A percentile compares a stretch with the other conserved stretches of the same genome.
These are phyloP conservation scores for Ophioninae sp. DNA, from an alignment of 2,888 invertebrate genomes.

Conservation along the genomic window DNA sequence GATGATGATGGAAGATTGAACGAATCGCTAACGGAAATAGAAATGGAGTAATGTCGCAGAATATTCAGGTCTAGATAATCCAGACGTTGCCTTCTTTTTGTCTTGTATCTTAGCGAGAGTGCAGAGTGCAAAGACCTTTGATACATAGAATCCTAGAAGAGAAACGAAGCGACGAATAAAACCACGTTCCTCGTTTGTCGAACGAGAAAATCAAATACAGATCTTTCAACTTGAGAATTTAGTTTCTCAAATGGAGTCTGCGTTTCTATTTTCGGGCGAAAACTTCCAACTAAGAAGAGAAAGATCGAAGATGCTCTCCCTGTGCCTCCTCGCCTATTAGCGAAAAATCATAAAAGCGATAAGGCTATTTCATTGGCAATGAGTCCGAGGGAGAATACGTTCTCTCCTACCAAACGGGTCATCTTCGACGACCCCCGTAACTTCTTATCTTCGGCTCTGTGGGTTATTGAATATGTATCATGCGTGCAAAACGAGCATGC, in stretches of 20 bases:
- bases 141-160: constrained; percentile 20
- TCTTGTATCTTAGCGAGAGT: constrained; percentile 6
- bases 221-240: not conserved
- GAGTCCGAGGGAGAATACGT: constrained; percentile 32
- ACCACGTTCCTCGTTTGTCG: not conserved
- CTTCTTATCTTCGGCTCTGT: constrained; percentile 71
- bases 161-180: not conserved
- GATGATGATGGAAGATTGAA: not conserved
- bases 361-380: constrained; percentile 51
- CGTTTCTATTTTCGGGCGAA: not conserved
- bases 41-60: constrained; percentile 13
- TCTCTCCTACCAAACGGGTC: constrained; percentile 68
- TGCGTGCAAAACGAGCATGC: constrained; percentile 27
- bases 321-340: constrained; percentile 29
- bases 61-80: constrained; percentile 33
- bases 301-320: constrained; percentile 35
- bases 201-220: not conserved
- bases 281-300: constrained; percentile 39
- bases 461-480: constrained; percentile 75
- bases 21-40: constrained; percentile 2
- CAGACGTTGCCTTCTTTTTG: not conserved
- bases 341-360: constrained; percentile 51
- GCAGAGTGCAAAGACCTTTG: constrained; percentile 37
- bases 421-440: constrained; percentile 73
- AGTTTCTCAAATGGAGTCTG: not conserved